Evolutionary conservation across 2,888 invertebrate genomes (phyloP).

Genomic region (Mystacides longicornis): DNA sequence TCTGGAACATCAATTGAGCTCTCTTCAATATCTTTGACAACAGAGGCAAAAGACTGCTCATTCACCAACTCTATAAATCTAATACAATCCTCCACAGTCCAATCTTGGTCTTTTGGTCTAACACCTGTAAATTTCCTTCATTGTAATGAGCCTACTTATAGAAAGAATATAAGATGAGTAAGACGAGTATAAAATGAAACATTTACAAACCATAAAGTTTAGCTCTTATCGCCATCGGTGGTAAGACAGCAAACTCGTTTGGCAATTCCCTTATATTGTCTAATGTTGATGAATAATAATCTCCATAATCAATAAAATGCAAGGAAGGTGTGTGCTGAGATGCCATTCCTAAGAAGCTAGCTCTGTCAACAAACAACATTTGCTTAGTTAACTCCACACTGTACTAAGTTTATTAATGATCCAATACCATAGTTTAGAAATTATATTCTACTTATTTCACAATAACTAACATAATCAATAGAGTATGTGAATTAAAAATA

Average conservation of each 20-base stretch:
- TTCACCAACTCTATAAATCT: constrained; percentile 65
- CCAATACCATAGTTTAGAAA: too few relatives aligned
- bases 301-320: constrained; percentile 58
- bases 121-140: constrained; percentile 44
- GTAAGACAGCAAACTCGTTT: constrained; percentile 49
- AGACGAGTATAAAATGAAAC: neutral
- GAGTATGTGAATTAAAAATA: too few relatives aligned
- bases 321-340: constrained; percentile 47
- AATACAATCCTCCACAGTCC: constrained; percentile 67
- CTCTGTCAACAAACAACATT: too few relatives aligned
- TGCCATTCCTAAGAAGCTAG: constrained; percentile 44
- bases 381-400: too few relatives aligned
- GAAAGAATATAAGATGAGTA: neutral
- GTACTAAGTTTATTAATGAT: too few relatives aligned
- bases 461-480: too few relatives aligned
- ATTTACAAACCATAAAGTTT: constrained; percentile 48
- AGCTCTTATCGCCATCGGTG: constrained; percentile 60
- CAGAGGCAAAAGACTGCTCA: constrained; percentile 61
- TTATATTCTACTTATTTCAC: too few relatives aligned
- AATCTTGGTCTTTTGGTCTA: constrained; percentile 52
- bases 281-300: constrained; percentile 41
- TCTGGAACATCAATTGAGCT: constrained; percentile 56
- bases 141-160: too few relatives aligned
- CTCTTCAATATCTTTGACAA: constrained; percentile 54
- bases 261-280: constrained; percentile 38